These are phyloP conservation scores for Onchidella celtica DNA, from an alignment of 2,888 invertebrate species.

Conservation along the genomic window DNA sequence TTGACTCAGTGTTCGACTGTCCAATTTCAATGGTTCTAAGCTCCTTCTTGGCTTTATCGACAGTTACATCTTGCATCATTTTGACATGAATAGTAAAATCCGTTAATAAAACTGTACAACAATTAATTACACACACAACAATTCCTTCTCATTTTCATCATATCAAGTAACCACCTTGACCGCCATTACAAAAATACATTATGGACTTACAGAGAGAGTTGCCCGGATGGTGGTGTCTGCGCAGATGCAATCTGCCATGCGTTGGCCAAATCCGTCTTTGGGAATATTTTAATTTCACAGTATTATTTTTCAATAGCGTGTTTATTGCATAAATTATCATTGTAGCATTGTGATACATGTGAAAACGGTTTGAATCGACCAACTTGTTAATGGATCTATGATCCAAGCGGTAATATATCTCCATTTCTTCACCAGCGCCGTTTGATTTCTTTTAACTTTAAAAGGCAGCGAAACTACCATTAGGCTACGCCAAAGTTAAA, in stretches of 20 bases:
- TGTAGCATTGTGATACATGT: too few species aligned
- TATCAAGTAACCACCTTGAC: conserved; percentile 77
- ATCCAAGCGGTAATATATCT: too few species aligned
- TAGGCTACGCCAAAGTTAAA: too few species aligned
- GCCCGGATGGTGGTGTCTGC: conserved; percentile 76
- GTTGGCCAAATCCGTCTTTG: conserved; percentile 34
- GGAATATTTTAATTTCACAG: conserved; percentile 16
- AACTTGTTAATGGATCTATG: too few species aligned
- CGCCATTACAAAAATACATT: conserved; percentile 76
- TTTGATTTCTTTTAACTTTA: too few species aligned
- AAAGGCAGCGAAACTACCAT: too few species aligned
- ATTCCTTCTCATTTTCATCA: conserved; percentile 61
- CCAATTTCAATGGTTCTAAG: conserved; percentile 72
- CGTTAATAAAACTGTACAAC: conserved; percentile 43
- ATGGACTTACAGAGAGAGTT: conserved; percentile 40
- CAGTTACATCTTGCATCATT: conserved; percentile 91
- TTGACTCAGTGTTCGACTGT: conserved; percentile 70
- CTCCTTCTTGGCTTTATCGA: conserved; percentile 67
- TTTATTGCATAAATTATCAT: too few species aligned
- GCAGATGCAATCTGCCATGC: conserved; percentile 59
- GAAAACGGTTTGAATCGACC: too few species aligned
- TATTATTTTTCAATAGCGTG: conserved; percentile 5
- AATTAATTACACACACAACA: conserved; percentile 58
- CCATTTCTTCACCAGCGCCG: too few species aligned
- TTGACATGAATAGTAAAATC: conserved; percentile 49